phyloP scores from a whole-genome alignment of 2,888 invertebrate species.

The Metopia argyrocephala region DNA sequence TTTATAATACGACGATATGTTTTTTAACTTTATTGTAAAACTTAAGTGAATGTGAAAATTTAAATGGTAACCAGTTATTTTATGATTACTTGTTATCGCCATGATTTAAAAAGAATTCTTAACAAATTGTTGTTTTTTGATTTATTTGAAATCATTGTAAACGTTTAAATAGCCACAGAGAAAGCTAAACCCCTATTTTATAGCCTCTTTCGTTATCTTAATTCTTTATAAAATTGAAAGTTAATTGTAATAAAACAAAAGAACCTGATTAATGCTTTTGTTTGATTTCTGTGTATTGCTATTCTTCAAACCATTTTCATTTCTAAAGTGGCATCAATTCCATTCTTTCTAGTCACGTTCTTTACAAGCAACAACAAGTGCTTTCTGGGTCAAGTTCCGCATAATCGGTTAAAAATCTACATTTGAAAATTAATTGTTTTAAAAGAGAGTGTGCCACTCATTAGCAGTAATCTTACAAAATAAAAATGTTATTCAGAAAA shows the following conservation, averaged over 20 bases:
- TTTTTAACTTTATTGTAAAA: no score
- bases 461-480: not conserved
- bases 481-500: not conserved
- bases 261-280: not conserved
- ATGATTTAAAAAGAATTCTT: no score
- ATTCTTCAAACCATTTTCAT: not conserved
- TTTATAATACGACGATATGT: no score
- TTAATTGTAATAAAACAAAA: not conserved
- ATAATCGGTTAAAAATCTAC: not conserved
- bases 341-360: constrained; percentile 39
- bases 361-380: not conserved
- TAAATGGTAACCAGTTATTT: no score
- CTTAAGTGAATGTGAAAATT: no score
- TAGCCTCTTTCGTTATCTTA: no score
- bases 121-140: no score
- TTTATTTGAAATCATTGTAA: no score
- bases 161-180: no score
- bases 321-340: not conserved
- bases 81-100: no score
- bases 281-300: not conserved
- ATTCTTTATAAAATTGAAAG: no score
- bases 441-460: not conserved
- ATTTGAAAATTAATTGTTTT: not conserved
- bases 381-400: constrained; percentile 37
- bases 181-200: no score